Percentiles rank a stretch among this genome's conserved stretches.
These are phyloP conservation scores for Mastigias papua DNA, from an alignment of 30 jellyfish, hydroid and myxozoan species.

Conservation along the genomic window DNA sequence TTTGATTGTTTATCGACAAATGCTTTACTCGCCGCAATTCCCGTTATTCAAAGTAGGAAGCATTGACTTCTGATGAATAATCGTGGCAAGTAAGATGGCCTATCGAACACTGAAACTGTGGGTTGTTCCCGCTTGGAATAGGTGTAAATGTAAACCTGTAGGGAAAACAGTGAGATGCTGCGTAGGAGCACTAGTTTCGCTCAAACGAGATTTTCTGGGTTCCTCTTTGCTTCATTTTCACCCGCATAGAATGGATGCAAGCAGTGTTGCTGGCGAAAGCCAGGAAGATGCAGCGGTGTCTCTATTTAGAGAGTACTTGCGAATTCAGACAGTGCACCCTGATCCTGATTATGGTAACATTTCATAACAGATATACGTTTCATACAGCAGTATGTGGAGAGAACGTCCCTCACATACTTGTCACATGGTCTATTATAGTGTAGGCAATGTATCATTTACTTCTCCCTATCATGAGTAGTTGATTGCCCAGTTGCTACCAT, in stretches of 20 bases:
- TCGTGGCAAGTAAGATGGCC: neutral
- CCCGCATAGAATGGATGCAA: constrained; percentile 9
- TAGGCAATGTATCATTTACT: no score
- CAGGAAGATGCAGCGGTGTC: constrained; percentile 61
- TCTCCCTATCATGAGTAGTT: no score
- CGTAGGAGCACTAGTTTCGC: constrained; percentile 19
- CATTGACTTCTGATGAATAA: neutral
- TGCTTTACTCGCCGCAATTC: no score
- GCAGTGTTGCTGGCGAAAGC: constrained; percentile 10
- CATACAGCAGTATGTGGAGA: no score
- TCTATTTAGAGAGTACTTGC: constrained; percentile 70
- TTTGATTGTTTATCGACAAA: no score
- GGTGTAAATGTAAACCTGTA: neutral
- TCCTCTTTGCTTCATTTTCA: neutral
- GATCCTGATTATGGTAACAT: constrained; percentile 79
- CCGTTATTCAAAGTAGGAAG: neutral
- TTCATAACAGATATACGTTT: no score
- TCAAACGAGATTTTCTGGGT: constrained; percentile 13
- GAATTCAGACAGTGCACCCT: constrained; percentile 83
- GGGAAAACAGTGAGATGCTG: constrained; percentile 8
- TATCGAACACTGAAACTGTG: neutral
- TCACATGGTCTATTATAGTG: no score
- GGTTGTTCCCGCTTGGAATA: neutral
- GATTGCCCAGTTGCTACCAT: no score
- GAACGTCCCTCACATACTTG: no score